A percentile compares a stretch with the other conserved stretches of the same genome.
These are phyloP conservation scores for Lophius americanus DNA, from an alignment of 2,797 vertebrate genomes.

Conservation along the genomic window DNA sequence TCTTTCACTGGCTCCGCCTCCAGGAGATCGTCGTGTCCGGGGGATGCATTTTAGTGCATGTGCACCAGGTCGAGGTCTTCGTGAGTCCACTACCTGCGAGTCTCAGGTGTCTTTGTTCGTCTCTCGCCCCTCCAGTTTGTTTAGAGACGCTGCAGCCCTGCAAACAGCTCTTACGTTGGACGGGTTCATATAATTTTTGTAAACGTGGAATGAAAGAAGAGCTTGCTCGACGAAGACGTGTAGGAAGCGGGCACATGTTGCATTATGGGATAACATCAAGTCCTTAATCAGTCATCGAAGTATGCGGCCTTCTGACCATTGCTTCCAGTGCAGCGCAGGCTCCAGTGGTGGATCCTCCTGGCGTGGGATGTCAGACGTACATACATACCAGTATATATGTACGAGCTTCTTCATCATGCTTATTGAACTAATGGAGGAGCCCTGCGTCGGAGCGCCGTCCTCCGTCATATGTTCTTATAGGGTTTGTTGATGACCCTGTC, in stretches of 20 bases:
- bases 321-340: not conserved
- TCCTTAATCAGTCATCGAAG: not conserved
- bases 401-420: too few relatives aligned
- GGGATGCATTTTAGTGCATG: conserved; percentile 41
- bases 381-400: too few relatives aligned
- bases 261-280: not conserved
- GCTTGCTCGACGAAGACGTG: not conserved
- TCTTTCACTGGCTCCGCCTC: not conserved
- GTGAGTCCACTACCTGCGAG: not conserved
- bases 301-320: not conserved
- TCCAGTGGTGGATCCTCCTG: not conserved
- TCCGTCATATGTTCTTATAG: conserved; percentile 41
- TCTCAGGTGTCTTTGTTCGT: not conserved
- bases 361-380: not conserved
- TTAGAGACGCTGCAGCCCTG: not conserved
- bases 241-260: conserved; percentile 1
- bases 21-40: conserved; percentile 16
- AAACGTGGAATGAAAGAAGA: not conserved
- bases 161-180: not conserved
- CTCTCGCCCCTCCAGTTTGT: not conserved
- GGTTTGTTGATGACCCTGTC: conserved; percentile 80
- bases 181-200: not conserved
- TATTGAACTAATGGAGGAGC: too few relatives aligned
- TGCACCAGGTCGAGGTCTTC: not conserved
- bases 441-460: not conserved